Evolutionary conservation across 2,113 vertebrate species (phyloP).

Genomic region (Oncorhynchus clarkii): DNA sequence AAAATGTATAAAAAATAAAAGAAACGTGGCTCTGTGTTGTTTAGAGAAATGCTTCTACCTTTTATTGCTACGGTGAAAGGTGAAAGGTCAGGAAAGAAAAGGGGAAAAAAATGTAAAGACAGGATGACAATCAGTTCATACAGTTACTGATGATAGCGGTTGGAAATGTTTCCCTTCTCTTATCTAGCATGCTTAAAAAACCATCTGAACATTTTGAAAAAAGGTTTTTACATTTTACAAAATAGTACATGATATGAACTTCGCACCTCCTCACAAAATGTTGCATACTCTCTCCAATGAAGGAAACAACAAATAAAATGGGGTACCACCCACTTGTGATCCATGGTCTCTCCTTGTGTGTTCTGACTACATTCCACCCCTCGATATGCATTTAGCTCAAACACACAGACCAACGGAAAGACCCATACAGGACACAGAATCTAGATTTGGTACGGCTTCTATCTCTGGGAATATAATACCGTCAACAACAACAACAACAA

Average conservation of each 20-base stretch:
- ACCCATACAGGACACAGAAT: constrained; percentile 19
- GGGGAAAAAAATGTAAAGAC: constrained; percentile 36
- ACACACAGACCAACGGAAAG: constrained; percentile 5
- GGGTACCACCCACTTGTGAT: constrained; percentile 12
- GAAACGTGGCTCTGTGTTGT: constrained; percentile 62
- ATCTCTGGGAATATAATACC: background rate
- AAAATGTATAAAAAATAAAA: constrained; percentile 53
- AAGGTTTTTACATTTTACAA: constrained; percentile 36
- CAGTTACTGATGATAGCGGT: constrained; percentile 35
- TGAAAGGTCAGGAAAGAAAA: constrained; percentile 35
- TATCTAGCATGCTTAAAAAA: constrained; percentile 37
- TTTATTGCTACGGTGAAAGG: constrained; percentile 66
- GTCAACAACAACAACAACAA: background rate
- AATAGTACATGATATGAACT: constrained; percentile 19
- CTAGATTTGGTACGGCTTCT: constrained; percentile 11
- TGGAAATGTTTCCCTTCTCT: constrained; percentile 39
- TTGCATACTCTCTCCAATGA: constrained; percentile 13
- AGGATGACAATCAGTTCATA: constrained; percentile 57
- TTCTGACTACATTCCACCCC: constrained; percentile 13
- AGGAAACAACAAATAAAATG: constrained; percentile 20
- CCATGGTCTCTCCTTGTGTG: constrained; percentile 21
- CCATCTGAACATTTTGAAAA: constrained; percentile 38
- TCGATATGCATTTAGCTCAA: constrained; percentile 3
- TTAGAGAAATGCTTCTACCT: constrained; percentile 67
- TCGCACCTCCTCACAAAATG: background rate